Evolutionary conservation across 2,113 vertebrate genomes (phyloP).

Genomic region (Hippolais icterina): DNA sequence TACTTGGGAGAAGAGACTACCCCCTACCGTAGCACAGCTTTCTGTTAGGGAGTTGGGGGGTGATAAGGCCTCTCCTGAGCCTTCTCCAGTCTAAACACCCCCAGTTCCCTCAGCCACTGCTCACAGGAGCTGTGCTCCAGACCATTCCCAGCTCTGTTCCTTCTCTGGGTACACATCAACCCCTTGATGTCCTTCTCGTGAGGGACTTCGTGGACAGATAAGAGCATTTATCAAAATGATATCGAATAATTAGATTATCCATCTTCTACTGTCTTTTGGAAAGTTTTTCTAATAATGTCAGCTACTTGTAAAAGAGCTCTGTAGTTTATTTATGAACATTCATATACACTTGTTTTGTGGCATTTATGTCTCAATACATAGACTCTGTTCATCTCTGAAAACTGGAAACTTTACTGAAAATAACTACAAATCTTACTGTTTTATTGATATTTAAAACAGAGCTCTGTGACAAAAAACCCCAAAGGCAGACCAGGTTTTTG

Average conservation of each 20-base stretch:
- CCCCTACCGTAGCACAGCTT: background rate
- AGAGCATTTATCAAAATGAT: background rate
- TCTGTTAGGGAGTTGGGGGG: background rate
- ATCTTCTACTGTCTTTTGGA: background rate
- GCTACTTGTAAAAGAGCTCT: background rate
- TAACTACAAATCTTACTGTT: background rate
- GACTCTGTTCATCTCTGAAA: background rate
- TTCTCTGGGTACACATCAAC: background rate
- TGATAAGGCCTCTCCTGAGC: background rate
- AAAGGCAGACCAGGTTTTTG: background rate
- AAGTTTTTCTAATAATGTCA: background rate
- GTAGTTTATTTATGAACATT: background rate
- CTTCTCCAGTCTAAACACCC: background rate
- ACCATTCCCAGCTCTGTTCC: background rate
- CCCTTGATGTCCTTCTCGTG: background rate
- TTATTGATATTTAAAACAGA: background rate
- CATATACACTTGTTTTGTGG: background rate
- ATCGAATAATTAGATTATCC: background rate
- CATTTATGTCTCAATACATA: background rate
- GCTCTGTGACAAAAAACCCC: background rate
- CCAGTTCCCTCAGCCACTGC: background rate
- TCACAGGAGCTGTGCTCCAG: background rate
- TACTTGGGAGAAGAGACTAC: background rate
- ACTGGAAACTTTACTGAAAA: background rate
- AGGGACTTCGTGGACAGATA: background rate